Evolutionary conservation across 2,797 vertebrate species (phyloP).

Genomic region (Coregonus suidteri): DNA sequence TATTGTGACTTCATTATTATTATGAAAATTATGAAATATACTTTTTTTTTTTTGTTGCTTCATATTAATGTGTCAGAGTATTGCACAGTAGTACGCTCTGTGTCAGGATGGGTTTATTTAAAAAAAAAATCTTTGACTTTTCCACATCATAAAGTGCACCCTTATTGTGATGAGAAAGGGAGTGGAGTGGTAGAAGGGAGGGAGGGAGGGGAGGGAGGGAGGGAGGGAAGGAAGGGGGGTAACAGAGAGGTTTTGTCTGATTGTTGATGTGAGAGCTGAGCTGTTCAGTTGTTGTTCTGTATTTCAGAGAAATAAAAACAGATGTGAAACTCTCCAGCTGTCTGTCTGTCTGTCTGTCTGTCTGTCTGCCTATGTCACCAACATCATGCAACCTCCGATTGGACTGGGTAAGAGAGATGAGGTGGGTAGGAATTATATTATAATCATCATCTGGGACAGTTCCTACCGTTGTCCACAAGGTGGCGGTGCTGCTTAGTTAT

Average conservation of each 20-base stretch:
- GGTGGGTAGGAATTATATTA: not conserved
- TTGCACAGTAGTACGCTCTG: slow-evolving; percentile 12
- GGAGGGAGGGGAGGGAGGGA: too few species aligned
- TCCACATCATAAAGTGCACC: slow-evolving; percentile 15
- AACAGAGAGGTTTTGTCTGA: slow-evolving; percentile 39
- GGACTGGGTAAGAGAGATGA: not conserved
- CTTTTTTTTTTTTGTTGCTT: not conserved
- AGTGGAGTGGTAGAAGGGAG: too few species aligned
- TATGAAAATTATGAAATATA: not conserved
- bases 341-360: slow-evolving; percentile 36
- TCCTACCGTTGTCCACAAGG: not conserved
- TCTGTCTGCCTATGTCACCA: slow-evolving; percentile 51
- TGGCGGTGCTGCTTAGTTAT: too few species aligned
- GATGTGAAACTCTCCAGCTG: slow-evolving; percentile 68
- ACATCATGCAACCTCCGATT: slow-evolving; percentile 18
- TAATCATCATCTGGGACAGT: not conserved
- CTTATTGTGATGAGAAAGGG: not conserved
- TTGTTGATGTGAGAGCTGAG: slow-evolving; percentile 40
- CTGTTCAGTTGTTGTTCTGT: slow-evolving; percentile 56
- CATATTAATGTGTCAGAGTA: slow-evolving; percentile 14
- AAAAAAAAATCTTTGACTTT: too few species aligned
- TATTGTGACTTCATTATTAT: not conserved
- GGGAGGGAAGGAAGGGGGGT: too few species aligned
- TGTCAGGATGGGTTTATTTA: slow-evolving; percentile 13
- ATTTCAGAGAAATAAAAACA: slow-evolving; percentile 66